These are phyloP conservation scores for Etheostoma spectabile DNA, from an alignment of 2,113 vertebrate genomes.

Conservation along the genomic window DNA sequence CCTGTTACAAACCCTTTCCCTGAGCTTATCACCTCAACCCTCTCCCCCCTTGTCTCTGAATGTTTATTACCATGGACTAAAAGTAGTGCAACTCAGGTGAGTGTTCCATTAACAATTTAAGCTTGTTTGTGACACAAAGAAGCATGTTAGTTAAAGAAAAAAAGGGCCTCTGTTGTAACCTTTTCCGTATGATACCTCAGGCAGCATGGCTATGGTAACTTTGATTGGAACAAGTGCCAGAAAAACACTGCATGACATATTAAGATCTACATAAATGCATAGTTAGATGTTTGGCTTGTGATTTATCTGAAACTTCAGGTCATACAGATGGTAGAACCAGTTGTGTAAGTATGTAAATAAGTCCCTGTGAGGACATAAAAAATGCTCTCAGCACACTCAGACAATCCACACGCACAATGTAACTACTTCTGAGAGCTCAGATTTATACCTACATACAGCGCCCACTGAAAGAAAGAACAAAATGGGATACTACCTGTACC, in stretches of 20 bases:
- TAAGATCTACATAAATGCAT: conserved; percentile 27
- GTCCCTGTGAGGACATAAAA: conserved; percentile 32
- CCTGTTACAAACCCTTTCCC: conserved; percentile 90
- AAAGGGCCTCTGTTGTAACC: conserved; percentile 7
- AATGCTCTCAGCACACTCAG: conserved; percentile 55
- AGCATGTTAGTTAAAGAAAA: conserved; percentile 11
- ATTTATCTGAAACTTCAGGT: conserved; percentile 43
- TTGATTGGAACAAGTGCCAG: conserved; percentile 22
- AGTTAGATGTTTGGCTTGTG: conserved; percentile 44
- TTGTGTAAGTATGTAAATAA: conserved; percentile 69
- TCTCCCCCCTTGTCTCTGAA: conserved; percentile 87
- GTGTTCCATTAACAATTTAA: conserved; percentile 43
- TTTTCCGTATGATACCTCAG: conserved; percentile 4
- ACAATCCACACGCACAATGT: neutral
- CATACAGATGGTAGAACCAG: conserved; percentile 51
- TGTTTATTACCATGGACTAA: conserved; percentile 91
- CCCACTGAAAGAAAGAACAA: neutral
- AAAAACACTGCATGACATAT: conserved; percentile 31
- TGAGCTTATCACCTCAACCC: conserved; percentile 87
- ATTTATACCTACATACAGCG: conserved; percentile 12
- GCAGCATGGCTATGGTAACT: conserved; percentile 2
- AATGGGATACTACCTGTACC: conserved; percentile 12
- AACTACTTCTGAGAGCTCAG: neutral
- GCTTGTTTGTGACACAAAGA: conserved; percentile 8
- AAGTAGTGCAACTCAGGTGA: conserved; percentile 92